Evolutionary conservation across 2,888 invertebrate species (phyloP).

Genomic region (Glaucopsyche alexis): DNA sequence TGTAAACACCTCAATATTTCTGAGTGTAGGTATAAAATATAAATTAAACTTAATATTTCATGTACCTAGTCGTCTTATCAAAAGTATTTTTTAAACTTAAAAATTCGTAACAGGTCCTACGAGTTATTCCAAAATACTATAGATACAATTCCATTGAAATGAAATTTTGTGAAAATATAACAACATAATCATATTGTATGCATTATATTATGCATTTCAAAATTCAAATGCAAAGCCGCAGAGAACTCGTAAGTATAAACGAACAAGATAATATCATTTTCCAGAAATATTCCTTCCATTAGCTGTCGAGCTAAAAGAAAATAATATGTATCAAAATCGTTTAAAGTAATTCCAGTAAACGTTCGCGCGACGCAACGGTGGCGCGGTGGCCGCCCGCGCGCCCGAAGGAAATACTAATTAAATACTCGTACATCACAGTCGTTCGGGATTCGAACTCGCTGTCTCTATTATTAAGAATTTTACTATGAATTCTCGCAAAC

Average conservation of each 20-base stretch:
- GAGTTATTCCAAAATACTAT: no score
- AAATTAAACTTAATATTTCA: no score
- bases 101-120: no score
- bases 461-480: constrained; percentile 49
- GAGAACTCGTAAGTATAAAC: neutral
- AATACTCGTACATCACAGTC: constrained; percentile 71
- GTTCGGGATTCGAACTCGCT: constrained; percentile 48
- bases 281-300: constrained; percentile 28
- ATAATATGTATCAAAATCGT: constrained; percentile 42
- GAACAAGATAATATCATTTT: constrained; percentile 10
- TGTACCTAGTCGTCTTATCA: no score
- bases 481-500: constrained; percentile 42
- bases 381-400: constrained; percentile 26
- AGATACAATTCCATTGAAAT: no score
- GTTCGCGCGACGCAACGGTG: constrained; percentile 35
- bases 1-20: no score
- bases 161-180: no score
- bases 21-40: no score
- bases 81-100: no score
- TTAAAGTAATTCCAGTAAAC: constrained; percentile 46
- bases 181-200: neutral
- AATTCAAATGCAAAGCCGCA: neutral
- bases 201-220: neutral
- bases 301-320: constrained; percentile 37
- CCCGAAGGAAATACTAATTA: constrained; percentile 71